phyloP scores from a whole-genome alignment of 2,888 invertebrate species.

The Drosophila percnosoma region DNA sequence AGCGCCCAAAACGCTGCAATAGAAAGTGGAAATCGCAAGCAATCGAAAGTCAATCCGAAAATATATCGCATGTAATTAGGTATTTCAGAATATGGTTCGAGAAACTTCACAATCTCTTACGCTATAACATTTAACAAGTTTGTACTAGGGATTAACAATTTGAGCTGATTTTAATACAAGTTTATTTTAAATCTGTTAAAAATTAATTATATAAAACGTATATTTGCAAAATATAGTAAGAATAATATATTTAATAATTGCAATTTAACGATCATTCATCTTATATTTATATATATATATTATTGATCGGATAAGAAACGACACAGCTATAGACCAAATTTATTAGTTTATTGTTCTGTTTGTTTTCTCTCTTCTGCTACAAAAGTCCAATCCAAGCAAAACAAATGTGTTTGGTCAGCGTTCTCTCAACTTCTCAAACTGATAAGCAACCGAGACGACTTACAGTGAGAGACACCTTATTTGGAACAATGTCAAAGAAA shows the following conservation, averaged over 20 bases:
- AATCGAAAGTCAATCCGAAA: neutral
- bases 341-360: slow-evolving; percentile 5
- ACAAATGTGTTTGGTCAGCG: neutral
- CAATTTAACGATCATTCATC: neutral
- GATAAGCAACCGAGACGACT: slow-evolving; percentile 26
- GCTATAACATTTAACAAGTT: neutral
- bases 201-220: neutral
- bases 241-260: neutral
- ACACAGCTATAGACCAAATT: neutral
- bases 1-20: slow-evolving; percentile 2
- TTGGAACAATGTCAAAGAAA: too few relatives aligned
- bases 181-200: neutral
- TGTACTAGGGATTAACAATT: neutral
- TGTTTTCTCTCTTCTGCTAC: neutral
- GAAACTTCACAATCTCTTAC: neutral
- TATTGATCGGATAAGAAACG: neutral
- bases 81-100: neutral
- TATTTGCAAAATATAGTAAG: neutral
- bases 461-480: too few relatives aligned
- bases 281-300: neutral
- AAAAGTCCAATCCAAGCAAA: slow-evolving; percentile 3
- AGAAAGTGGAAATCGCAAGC: neutral
- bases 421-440: slow-evolving; percentile 11
- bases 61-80: neutral
- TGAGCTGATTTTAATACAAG: neutral